Percentiles rank a stretch among this genome's conserved stretches.
phyloP scores from a whole-genome alignment of 2,888 invertebrate species.

The Plebejus melissa region DNA sequence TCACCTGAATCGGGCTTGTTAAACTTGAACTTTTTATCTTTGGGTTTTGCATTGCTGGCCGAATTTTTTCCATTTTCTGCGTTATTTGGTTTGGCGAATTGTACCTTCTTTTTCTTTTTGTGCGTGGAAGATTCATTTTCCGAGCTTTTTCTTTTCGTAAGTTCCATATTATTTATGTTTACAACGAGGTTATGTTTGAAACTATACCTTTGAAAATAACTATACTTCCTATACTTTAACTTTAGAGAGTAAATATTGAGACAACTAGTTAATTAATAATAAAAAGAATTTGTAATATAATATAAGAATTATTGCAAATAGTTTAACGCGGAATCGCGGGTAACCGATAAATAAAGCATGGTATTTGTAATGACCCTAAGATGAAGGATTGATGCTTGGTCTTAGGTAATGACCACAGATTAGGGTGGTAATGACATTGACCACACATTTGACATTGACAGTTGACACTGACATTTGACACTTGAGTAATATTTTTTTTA shows the following conservation, averaged over 20 bases:
- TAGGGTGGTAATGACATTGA: no score
- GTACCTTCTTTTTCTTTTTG: constrained; percentile 29
- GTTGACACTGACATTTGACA: no score
- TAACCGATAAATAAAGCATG: no score
- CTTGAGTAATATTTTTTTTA: no score
- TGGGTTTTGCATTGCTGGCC: background rate
- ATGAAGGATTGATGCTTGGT: no score
- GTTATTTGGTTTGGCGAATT: constrained; percentile 7
- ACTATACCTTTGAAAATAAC: background rate
- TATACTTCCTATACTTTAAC: background rate
- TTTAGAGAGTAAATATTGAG: background rate
- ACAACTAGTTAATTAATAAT: no score
- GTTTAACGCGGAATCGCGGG: no score
- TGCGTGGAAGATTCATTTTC: constrained; percentile 3
- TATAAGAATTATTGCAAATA: no score
- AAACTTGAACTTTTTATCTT: constrained; percentile 4
- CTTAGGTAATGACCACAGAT: no score
- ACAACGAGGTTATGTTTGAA: constrained; percentile 34
- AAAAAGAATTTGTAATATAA: no score
- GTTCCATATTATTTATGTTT: background rate
- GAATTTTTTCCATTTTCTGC: background rate
- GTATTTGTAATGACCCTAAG: no score
- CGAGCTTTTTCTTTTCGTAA: constrained; percentile 9
- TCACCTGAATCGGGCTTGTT: constrained; percentile 16
- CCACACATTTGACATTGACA: no score